phyloP scores from a whole-genome alignment of 1,140 invertebrate genomes.

The Pseudoatta argentina region DNA sequence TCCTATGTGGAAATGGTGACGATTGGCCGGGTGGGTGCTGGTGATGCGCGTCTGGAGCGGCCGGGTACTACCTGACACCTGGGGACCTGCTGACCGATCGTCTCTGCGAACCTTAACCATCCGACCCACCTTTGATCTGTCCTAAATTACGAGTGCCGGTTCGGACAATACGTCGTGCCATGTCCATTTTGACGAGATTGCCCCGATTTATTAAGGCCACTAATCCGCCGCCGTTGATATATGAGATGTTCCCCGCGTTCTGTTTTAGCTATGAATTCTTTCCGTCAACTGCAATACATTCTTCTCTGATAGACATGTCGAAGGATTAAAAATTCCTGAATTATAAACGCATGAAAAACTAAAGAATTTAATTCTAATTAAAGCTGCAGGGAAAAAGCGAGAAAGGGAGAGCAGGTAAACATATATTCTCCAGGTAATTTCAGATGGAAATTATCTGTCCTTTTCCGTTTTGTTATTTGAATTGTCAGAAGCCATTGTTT shows the following conservation, averaged over 20 bases:
- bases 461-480: no score
- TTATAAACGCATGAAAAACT: background rate
- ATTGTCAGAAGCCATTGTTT: no score
- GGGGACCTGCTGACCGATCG: constrained; percentile 58
- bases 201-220: constrained; percentile 38
- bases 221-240: constrained; percentile 16
- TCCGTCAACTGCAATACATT: background rate
- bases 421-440: background rate
- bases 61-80: constrained; percentile 50
- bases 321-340: background rate
- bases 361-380: constrained; percentile 19
- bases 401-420: background rate
- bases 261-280: background rate
- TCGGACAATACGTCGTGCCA: constrained; percentile 9
- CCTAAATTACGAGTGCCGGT: constrained; percentile 32
- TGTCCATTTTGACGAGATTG: background rate
- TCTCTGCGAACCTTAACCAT: constrained; percentile 31
- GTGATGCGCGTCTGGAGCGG: constrained; percentile 45
- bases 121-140: constrained; percentile 52
- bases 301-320: background rate
- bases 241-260: background rate
- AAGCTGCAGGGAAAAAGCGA: background rate
- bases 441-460: no score
- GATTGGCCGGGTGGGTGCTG: constrained; percentile 7
- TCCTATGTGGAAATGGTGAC: constrained; percentile 59